These are phyloP conservation scores for Dendrolimus pini DNA, from an alignment of 2,888 invertebrate species.

Conservation along the genomic window DNA sequence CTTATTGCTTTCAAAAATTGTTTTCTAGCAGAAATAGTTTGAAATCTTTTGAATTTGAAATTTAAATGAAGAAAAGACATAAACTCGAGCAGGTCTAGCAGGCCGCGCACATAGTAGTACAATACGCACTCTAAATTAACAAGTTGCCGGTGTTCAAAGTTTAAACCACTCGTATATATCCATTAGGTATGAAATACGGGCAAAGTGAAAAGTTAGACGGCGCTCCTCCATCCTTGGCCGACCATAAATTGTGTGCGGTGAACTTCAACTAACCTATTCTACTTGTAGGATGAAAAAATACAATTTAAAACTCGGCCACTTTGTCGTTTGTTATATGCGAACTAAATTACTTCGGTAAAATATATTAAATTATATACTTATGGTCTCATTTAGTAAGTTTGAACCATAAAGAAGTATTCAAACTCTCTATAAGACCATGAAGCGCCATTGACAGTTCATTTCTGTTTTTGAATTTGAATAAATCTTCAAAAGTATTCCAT, in stretches of 20 bases:
- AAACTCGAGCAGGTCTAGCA: not conserved
- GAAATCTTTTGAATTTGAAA: too few species aligned
- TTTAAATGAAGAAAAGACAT: too few species aligned
- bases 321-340: not conserved
- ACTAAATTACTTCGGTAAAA: not conserved
- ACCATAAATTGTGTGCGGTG: slow-evolving; percentile 64
- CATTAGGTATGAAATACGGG: slow-evolving; percentile 71
- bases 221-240: slow-evolving; percentile 63
- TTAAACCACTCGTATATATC: slow-evolving; percentile 64
- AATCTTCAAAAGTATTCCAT: too few species aligned
- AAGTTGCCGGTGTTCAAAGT: slow-evolving; percentile 46
- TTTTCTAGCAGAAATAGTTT: too few species aligned
- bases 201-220: slow-evolving; percentile 73
- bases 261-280: slow-evolving; percentile 40
- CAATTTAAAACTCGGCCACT: not conserved
- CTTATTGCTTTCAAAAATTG: too few species aligned
- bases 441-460: too few species aligned
- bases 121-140: slow-evolving; percentile 63
- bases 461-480: too few species aligned
- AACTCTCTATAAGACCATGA: too few species aligned
- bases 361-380: not conserved
- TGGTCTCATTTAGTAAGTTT: too few species aligned
- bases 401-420: too few species aligned
- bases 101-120: slow-evolving; percentile 26
- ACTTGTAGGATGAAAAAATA: not conserved